Conservation (phyloP, 2,888 invertebrate genomes). For the Hyppa rectilinea region DNA sequence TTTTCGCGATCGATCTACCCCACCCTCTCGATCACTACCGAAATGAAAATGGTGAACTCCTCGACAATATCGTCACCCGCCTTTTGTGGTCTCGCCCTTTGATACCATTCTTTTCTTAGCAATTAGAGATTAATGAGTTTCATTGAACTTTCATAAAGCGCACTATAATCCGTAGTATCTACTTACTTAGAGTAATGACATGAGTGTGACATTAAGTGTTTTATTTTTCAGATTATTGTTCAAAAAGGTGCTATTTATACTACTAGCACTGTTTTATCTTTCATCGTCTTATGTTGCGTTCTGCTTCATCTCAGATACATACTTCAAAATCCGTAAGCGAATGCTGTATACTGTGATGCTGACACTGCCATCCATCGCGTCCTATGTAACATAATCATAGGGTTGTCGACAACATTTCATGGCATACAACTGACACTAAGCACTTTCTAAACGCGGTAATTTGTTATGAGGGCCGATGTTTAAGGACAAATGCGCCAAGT, state of each 20-base stretch:
- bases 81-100: conserved; percentile 83
- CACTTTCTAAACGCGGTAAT: conserved; percentile 63
- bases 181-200: not conserved
- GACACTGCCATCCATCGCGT: conserved; percentile 9
- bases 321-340: conserved; percentile 26
- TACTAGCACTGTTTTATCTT: too few relatives aligned
- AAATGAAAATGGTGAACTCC: conserved; percentile 83
- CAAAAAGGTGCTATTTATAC: not conserved
- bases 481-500: conserved; percentile 68
- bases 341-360: not conserved
- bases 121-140: conserved; percentile 88
- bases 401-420: conserved; percentile 17
- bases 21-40: conserved; percentile 71
- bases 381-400: conserved; percentile 47
- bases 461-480: conserved; percentile 67
- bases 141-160: conserved; percentile 68
- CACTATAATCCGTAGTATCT: conserved; percentile 56
- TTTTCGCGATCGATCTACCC: conserved; percentile 82
- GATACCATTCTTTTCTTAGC: conserved; percentile 80
- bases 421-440: conserved; percentile 47
- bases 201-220: too few relatives aligned
- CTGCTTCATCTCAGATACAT: not conserved
- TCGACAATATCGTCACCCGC: conserved; percentile 79
- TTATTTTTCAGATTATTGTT: too few relatives aligned
- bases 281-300: not conserved